phyloP scores from a whole-genome alignment of 2,888 invertebrate genomes.

The Hedya salicella region DNA sequence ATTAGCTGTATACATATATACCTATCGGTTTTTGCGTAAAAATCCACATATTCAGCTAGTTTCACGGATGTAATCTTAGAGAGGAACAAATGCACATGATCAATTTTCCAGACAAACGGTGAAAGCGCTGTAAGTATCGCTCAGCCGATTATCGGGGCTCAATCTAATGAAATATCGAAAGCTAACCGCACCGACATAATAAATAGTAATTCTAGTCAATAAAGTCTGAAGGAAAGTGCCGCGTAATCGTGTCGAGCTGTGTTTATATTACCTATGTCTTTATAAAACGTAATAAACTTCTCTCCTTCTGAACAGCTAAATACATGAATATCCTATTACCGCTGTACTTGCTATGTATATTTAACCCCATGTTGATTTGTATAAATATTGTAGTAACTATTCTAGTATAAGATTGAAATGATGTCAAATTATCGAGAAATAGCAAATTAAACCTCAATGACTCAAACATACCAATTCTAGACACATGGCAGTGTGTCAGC shows the following conservation, averaged over 20 bases:
- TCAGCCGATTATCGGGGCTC: slow-evolving; percentile 34
- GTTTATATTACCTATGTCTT: slow-evolving; percentile 19
- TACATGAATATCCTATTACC: too few species aligned
- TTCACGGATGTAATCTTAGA: slow-evolving; percentile 6
- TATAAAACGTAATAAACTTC: slow-evolving; percentile 3
- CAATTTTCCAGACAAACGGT: slow-evolving; percentile 36
- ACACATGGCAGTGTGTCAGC: too few species aligned
- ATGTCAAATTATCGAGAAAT: too few species aligned
- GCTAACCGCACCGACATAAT: slow-evolving; percentile 50
- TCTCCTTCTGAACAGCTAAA: neutral
- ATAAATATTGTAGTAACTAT: too few species aligned
- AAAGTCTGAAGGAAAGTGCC: slow-evolving; percentile 36
- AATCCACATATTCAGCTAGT: too few species aligned
- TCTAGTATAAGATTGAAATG: too few species aligned
- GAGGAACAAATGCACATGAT: slow-evolving; percentile 12
- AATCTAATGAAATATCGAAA: slow-evolving; percentile 49
- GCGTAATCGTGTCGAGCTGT: slow-evolving; percentile 29
- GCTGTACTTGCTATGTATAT: too few species aligned
- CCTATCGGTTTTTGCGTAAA: too few species aligned
- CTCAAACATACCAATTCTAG: too few species aligned
- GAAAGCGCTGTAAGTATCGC: slow-evolving; percentile 32
- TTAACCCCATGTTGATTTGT: too few species aligned
- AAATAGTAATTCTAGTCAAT: slow-evolving; percentile 47
- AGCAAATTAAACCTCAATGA: too few species aligned
- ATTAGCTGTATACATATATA: too few species aligned